These are phyloP conservation scores for Drosophila birchii DNA, from an alignment of 2,888 invertebrate genomes.

Conservation along the genomic window DNA sequence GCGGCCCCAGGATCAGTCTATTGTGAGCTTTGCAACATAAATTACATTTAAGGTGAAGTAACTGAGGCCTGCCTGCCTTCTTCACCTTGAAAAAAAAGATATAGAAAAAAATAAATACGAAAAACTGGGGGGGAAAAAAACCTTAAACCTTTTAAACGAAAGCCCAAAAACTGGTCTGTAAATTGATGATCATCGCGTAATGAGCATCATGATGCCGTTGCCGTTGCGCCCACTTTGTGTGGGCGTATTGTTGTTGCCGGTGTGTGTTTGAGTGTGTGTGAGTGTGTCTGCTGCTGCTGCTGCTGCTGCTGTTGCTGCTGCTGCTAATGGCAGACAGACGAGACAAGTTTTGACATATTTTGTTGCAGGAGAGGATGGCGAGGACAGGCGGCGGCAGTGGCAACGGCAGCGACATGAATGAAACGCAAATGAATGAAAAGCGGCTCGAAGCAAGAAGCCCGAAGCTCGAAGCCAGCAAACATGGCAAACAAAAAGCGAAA, in stretches of 20 bases:
- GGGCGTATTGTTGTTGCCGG: constrained; percentile 54
- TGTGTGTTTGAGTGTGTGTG: constrained; percentile 34
- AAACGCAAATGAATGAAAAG: constrained; percentile 76
- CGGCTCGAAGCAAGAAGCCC: constrained; percentile 23
- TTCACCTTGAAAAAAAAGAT: constrained; percentile 24
- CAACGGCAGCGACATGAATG: constrained; percentile 67
- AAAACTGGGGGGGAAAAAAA: background rate
- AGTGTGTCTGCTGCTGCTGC: constrained; percentile 59
- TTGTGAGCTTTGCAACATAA: constrained; percentile 72
- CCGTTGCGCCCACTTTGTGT: constrained; percentile 76
- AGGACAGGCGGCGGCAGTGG: constrained; percentile 27
- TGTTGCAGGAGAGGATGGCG: constrained; percentile 52
- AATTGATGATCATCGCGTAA: constrained; percentile 54
- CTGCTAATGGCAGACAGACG: constrained; percentile 80
- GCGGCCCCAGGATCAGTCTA: constrained; percentile 57
- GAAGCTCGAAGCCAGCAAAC: background rate
- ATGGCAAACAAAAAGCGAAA: constrained; percentile 32
- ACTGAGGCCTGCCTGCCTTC: background rate
- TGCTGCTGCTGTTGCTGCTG: constrained; percentile 49
- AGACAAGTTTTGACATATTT: constrained; percentile 82
- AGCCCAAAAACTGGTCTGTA: constrained; percentile 42
- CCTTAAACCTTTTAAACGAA: constrained; percentile 15
- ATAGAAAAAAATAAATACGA: constrained; percentile 6
- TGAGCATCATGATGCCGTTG: constrained; percentile 53
- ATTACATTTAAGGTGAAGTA: constrained; percentile 79